A percentile compares a stretch with the other conserved stretches of the same genome.
Conservation (phyloP, 2,888 invertebrate genomes). For the Chrysodeixis includens region DNA sequence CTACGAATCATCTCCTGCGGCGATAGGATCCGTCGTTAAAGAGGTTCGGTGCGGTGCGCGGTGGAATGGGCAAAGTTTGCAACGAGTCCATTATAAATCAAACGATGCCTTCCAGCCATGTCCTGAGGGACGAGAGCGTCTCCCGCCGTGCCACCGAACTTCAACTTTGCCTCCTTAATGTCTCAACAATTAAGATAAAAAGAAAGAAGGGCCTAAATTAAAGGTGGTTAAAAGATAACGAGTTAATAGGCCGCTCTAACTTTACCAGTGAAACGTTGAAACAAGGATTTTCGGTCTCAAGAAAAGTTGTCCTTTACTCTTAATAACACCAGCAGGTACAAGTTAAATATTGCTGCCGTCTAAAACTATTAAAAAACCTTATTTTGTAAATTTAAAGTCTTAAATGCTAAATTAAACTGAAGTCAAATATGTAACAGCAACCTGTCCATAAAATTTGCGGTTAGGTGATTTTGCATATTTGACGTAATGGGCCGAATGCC, state of each 20-base stretch:
- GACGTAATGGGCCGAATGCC: constrained; percentile 54
- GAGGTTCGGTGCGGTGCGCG: constrained; percentile 84
- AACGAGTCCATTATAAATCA: constrained; percentile 90
- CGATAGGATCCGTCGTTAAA: constrained; percentile 87
- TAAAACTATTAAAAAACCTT: background rate
- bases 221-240: constrained; percentile 89
- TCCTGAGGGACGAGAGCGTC: constrained; percentile 87
- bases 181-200: constrained; percentile 89
- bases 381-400: background rate
- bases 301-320: constrained; percentile 9
- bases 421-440: constrained; percentile 47
- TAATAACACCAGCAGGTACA: background rate
- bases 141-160: constrained; percentile 83
- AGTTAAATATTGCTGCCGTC: background rate
- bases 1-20: constrained; percentile 88
- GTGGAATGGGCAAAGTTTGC: constrained; percentile 88
- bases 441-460: constrained; percentile 55
- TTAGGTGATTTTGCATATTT: constrained; percentile 62
- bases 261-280: constrained; percentile 68
- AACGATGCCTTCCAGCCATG: constrained; percentile 88
- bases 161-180: constrained; percentile 87
- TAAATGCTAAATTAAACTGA: constrained; percentile 13
- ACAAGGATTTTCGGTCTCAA: constrained; percentile 33
- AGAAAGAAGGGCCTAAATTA: constrained; percentile 88
- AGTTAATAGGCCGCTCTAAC: constrained; percentile 84